A percentile compares a stretch with the other conserved stretches of the same genome.
Conservation (phyloP, 2,113 vertebrate species). For the Aptenodytes patagonicus region DNA sequence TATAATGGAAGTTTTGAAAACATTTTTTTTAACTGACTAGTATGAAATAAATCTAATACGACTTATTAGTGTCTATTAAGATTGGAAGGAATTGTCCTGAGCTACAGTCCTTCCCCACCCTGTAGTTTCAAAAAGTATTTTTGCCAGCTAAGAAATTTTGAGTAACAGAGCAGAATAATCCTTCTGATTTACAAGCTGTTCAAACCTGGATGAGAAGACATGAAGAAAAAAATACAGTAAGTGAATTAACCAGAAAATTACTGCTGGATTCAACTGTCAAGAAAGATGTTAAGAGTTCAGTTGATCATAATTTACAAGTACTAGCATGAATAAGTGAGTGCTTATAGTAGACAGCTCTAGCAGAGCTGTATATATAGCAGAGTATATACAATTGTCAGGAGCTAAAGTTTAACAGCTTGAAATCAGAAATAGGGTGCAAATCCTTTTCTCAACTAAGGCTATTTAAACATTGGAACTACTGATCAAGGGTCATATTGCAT, state of each 20-base stretch:
- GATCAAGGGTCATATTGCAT: background rate
- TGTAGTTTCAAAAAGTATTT: background rate
- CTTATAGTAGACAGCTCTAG: background rate
- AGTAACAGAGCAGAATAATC: background rate
- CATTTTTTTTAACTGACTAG: background rate
- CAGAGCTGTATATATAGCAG: background rate
- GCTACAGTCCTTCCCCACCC: background rate
- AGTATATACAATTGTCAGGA: background rate
- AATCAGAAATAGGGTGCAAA: background rate
- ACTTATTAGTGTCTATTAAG: background rate
- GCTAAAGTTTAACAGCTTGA: background rate
- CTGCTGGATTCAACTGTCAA: background rate
- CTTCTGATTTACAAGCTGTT: conserved; percentile 4
- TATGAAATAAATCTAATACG: background rate
- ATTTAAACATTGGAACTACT: background rate
- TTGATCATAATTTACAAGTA: background rate
- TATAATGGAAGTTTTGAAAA: background rate
- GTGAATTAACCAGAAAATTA: conserved; percentile 1
- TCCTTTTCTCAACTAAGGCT: background rate
- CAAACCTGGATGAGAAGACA: background rate
- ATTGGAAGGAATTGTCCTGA: background rate
- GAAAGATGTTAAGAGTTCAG: background rate
- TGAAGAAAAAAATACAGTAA: background rate
- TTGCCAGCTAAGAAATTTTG: background rate
- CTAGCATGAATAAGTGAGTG: background rate